These are phyloP conservation scores for Ianthella basta DNA, from an alignment of 37 sponge, comb jelly and placozoan species.

Conservation along the genomic window DNA sequence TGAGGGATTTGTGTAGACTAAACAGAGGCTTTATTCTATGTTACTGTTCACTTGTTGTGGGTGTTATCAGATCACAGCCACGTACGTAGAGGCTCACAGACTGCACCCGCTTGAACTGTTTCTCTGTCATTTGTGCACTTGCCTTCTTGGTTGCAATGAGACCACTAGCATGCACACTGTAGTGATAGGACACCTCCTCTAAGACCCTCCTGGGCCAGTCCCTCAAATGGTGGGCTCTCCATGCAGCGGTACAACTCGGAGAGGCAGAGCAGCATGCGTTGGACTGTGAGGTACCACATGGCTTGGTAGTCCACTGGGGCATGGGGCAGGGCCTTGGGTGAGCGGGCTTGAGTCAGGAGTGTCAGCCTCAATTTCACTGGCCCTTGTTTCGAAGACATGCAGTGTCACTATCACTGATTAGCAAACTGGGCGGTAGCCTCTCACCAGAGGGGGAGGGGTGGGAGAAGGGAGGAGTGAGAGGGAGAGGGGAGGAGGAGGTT, in stretches of 20 bases:
- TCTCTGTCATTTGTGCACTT: too few relatives aligned
- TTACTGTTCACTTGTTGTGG: too few relatives aligned
- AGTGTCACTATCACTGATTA: conserved; percentile 1
- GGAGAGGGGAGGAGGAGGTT: too few relatives aligned
- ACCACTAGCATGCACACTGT: conserved; percentile 68
- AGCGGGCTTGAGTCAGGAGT: not conserved
- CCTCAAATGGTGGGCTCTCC: conserved; percentile 93
- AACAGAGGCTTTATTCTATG: too few relatives aligned
- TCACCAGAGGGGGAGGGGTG: conserved; percentile 25
- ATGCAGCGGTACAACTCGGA: conserved; percentile 96
- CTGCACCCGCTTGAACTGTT: too few relatives aligned
- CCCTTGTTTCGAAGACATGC: conserved; percentile 28
- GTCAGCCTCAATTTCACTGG: conserved; percentile 18
- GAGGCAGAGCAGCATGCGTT: conserved; percentile 92
- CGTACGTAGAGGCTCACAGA: too few relatives aligned
- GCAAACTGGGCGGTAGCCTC: conserved; percentile 33
- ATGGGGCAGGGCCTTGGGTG: not conserved
- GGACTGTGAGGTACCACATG: conserved; percentile 99
- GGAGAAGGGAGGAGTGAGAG: not conserved
- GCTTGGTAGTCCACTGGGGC: conserved; percentile 91
- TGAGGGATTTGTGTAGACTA: too few relatives aligned
- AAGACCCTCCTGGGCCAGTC: conserved; percentile 93
- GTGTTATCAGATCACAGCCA: too few relatives aligned
- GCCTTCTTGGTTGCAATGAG: conserved; percentile 80
- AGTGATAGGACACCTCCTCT: conserved; percentile 88